Evolutionary conservation across 2,797 vertebrate genomes (phyloP), one percentile per base, ranked within the genome.

Genomic region (Sarcophilus harrisii): DNA sequence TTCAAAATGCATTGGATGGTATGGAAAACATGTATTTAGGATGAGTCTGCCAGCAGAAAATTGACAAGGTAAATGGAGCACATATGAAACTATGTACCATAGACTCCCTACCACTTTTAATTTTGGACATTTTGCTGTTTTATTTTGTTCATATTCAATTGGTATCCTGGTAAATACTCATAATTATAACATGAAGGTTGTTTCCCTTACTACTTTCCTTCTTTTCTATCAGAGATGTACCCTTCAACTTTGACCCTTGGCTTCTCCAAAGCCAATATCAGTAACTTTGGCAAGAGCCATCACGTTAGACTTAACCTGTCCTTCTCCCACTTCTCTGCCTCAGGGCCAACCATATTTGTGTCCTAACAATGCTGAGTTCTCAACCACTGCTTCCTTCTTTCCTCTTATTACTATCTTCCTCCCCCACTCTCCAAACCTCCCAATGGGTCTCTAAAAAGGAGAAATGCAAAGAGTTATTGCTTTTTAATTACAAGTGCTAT

Each of bases 401-500:
- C 38, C 54, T 12, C 94, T 94, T 91, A 52, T 90, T 81, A 8
- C 73, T 81, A 3, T 81, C 73, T 57, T 55, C 49, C 49, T 52
- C 27, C 29, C 30, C 8, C 52, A 21, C 90, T 3, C 91, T 57
- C 93, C 93, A 92, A 66, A 92, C 93, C 95, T 97, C 97, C 97
- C 97, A 94, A 0, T 58, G 94, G 96, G 96, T 97, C 96, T 96
- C 95, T 93, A 91, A 97, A 49, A 87, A 97, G 93, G 87, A 97
- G 95, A 96, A 97, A 97, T 81, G 91, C 93, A 91, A 96, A 97
- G 97, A 98, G 91, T 97, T 97, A 97, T 94, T 97, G 97, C 96
- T 96, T 97, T 98, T 98, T 98, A 97, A 98, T 97, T 98, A 97
- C 96, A 96, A 96, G 94, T 96, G 97, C 97, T 96, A 97, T 97